Conservation (phyloP, 2,113 vertebrate genomes). For the Parus major region DNA sequence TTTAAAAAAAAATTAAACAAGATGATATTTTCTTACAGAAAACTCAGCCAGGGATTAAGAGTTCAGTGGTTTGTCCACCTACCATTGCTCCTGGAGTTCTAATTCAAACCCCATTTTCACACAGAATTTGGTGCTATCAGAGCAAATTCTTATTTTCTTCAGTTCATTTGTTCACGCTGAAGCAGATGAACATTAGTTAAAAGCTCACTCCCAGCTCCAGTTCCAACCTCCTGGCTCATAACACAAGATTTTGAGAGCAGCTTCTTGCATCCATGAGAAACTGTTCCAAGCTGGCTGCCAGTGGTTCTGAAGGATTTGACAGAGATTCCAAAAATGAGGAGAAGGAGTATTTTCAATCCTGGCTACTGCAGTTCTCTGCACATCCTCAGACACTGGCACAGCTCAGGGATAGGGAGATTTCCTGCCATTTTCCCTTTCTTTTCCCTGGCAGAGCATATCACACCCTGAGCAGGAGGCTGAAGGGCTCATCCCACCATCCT, state of each 20-base stretch:
- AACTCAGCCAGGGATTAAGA: background rate
- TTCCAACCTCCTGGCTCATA: background rate
- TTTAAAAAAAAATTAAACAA: background rate
- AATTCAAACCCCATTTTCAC: background rate
- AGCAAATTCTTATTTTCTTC: background rate
- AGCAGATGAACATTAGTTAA: background rate
- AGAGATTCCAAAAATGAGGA: background rate
- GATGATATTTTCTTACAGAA: background rate
- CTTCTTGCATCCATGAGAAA: background rate
- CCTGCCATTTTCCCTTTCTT: background rate
- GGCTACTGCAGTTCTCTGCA: background rate
- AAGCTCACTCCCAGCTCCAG: background rate
- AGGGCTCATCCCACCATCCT: background rate
- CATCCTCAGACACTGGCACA: background rate
- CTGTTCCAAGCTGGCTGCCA: background rate
- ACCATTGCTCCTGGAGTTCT: background rate
- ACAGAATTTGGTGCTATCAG: background rate
- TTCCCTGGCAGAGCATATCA: background rate
- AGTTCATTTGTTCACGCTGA: background rate
- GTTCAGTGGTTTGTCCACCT: background rate
- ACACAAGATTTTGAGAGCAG: background rate
- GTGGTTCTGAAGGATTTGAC: background rate
- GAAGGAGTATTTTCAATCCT: background rate
- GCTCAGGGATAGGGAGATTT: background rate
- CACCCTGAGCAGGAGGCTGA: background rate